Base-by-base conservation (phyloP, 2,113 vertebrate species). In the Pygathrix nemaeus region DNA sequence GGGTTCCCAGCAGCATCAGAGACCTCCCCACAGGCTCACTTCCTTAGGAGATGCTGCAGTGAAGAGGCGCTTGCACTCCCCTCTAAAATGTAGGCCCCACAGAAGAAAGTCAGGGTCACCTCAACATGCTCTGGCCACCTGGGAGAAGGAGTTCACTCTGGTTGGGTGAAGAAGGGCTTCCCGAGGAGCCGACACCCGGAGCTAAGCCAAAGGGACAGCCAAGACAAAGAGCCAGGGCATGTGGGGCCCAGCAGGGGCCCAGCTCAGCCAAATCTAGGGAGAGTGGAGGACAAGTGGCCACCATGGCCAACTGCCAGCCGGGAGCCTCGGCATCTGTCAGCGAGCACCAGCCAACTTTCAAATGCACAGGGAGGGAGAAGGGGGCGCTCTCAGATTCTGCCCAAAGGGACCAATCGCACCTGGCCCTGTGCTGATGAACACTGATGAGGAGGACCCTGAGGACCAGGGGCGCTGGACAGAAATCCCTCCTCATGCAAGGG, bases 61-160 rank as follows among this genome's bases (percentile, higher is more conserved):
- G 1, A 3, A 61, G 76, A 64, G 48, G 14, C 23, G 0, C 78
- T 32, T 8, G 12, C 1, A 4, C 8, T 10, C 35, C 27, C 88
- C 57, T 38, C 35, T 14, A 4, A 30, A n/a, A 18, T 0, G 1
- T 1, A 13, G 48, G 66, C 25, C 25, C 27, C 68, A 61, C 16
- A 4, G 13, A 7, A 13, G 30, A 6, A 64, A 50, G 84, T 7
- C 25, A 27, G 50, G 45, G 27, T 25, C 82, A 61, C 57, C 3
- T 14, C 52, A 11, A 0, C 0, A 68, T 20, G 52, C 45, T 20
- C 43, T 0, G 0, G 76, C 66, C 43, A 32, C 87, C 78, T 0
- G 35, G 52, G 73, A 5, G 12, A 16, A 57, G 55, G 11, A 11
- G 14, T 61, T 25, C 14, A 0, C 23, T n/a, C 82, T 6, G 20